Base-by-base conservation (phyloP, 2,113 vertebrate species). In the Entomyzon cyanotis region DNA sequence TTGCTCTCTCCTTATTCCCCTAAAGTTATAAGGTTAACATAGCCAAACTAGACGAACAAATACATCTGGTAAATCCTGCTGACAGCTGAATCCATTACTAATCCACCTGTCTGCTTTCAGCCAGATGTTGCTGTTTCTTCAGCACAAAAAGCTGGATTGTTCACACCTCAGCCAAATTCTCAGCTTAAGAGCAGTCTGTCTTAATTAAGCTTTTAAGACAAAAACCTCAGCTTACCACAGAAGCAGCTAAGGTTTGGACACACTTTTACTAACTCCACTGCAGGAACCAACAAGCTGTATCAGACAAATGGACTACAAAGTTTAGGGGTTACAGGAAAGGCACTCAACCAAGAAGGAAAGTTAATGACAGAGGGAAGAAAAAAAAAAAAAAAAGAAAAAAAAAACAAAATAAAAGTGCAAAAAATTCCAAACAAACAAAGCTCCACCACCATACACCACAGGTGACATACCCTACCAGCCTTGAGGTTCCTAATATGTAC, bases 41-140 rank as follows among this genome's bases (percentile, higher is more conserved):
- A 73, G 50, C 7, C 76, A 88, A 95, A 73, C 7, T 31, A 73
- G 35, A 80, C 37, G 60, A 93, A 84, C 31, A 70, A 73, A 95
- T 27, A 44, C 30, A 79, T 88, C 75, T 69, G 35, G 25, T 65
- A 94, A 95, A 90, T 77, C 63, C 88, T 70, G 50, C 42, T 94
- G 88, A 95, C 89, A 92, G 53, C n/a, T 53, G 83, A 94, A 94
- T 62, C 84, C n/a, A 88, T 62, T 63, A 46, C 41, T 77, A 92
- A 96, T 80, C 35, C 68, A 94, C 89, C 67, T 90, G 47, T 75
- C 64, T n/a, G 31, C 53, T 84, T 53, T 41, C 33, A 89, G 81
- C 5, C 93, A 96, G 76, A 91, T 89, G 78, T 52, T 92, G 30
- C 46, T 46, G 22, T 27, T 83, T 16, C 70, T 74, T 88, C 19